phyloP scores from a whole-genome alignment of 2,797 vertebrate species.

The Phylloscopus collybita region DNA sequence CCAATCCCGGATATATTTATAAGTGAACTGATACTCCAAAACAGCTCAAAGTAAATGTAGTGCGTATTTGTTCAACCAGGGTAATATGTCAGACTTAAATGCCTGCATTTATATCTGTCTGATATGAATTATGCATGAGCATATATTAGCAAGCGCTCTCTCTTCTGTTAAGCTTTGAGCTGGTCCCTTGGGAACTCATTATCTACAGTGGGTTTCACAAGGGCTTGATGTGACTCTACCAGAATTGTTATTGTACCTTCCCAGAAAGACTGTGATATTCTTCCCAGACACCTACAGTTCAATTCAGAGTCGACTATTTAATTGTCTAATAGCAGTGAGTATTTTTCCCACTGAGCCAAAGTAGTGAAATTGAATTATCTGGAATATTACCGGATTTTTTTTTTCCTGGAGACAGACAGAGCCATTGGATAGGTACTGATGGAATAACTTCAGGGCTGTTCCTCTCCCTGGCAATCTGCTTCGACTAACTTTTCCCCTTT shows the following conservation, averaged over 20 bases:
- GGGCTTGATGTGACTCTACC: background rate
- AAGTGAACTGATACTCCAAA: background rate
- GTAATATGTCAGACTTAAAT: background rate
- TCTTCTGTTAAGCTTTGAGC: background rate
- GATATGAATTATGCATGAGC: conserved; percentile 49
- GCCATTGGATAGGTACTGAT: background rate
- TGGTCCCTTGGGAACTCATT: conserved; percentile 47
- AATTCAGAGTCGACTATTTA: background rate
- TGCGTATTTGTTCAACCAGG: background rate
- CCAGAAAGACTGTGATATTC: conserved; percentile 23
- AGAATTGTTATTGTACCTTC: conserved; percentile 36
- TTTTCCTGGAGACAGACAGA: background rate
- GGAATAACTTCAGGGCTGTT: background rate
- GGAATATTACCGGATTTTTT: background rate
- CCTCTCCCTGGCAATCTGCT: background rate
- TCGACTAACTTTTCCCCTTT: background rate
- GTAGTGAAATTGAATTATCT: background rate
- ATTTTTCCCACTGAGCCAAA: background rate
- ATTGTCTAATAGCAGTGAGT: background rate
- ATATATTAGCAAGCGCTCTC: background rate
- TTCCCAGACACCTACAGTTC: conserved; percentile 5
- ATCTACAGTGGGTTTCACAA: conserved; percentile 24
- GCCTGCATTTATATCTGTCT: background rate
- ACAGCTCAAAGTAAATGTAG: background rate
- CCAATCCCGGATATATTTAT: background rate